These are phyloP conservation scores for Tiliacea citrago DNA, from an alignment of 2,888 invertebrate genomes.

Conservation along the genomic window DNA sequence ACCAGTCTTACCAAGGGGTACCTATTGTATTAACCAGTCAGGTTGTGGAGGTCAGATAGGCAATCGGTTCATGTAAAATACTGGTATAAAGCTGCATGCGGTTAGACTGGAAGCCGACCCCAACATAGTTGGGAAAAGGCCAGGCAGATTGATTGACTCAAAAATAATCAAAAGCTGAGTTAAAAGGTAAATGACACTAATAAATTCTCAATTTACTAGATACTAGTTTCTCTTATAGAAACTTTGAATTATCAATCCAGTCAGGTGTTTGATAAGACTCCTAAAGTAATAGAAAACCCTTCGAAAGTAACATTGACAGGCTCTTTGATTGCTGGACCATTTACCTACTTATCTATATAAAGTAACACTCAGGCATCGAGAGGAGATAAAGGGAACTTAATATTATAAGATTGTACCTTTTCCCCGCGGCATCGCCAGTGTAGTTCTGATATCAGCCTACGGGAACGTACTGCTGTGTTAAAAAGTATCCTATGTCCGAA, in stretches of 20 bases:
- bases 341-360: slow-evolving; percentile 5
- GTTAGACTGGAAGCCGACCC: too few species aligned
- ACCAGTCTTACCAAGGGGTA: too few species aligned
- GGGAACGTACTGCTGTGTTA: background rate
- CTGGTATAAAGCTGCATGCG: too few species aligned
- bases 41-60: too few species aligned
- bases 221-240: slow-evolving; percentile 21
- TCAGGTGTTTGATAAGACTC: slow-evolving; percentile 14
- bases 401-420: background rate
- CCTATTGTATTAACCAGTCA: too few species aligned
- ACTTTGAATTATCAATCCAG: slow-evolving; percentile 27
- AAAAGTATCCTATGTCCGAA: background rate
- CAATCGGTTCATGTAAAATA: too few species aligned
- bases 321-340: slow-evolving; percentile 29
- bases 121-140: too few species aligned
- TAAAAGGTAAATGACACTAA: background rate
- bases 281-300: slow-evolving; percentile 24
- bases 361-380: slow-evolving; percentile 11
- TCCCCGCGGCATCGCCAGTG: background rate
- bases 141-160: too few species aligned
- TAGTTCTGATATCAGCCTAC: too few species aligned
- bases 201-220: background rate
- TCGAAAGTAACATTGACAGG: slow-evolving; percentile 27
- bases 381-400: slow-evolving; percentile 5
- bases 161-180: background rate